Evolutionary conservation across 2,113 vertebrate species (phyloP).

Genomic region (Phasianus colchicus): DNA sequence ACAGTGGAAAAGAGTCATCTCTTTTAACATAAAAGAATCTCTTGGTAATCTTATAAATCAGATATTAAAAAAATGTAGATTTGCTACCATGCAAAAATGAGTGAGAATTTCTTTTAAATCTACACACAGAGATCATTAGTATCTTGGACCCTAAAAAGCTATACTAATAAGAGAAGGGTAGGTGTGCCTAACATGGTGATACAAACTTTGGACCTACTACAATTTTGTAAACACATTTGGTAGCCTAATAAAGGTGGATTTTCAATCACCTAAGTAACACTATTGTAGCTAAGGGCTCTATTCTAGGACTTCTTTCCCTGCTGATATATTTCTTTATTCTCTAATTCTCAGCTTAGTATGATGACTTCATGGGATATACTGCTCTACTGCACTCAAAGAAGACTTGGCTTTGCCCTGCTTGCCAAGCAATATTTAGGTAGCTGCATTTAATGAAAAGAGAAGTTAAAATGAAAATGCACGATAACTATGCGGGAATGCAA

Average conservation of each 20-base stretch:
- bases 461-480: neutral
- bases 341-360: slow-evolving; percentile 33
- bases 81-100: slow-evolving; percentile 78
- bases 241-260: slow-evolving; percentile 31
- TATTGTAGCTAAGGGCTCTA: slow-evolving; percentile 49
- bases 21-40: slow-evolving; percentile 85
- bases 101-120: slow-evolving; percentile 72
- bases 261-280: slow-evolving; percentile 25
- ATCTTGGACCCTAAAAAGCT: slow-evolving; percentile 65
- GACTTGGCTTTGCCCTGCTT: neutral
- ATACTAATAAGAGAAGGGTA: slow-evolving; percentile 70
- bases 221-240: slow-evolving; percentile 64
- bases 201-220: slow-evolving; percentile 70
- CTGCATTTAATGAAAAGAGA: neutral
- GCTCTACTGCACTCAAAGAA: neutral
- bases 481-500: neutral
- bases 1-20: slow-evolving; percentile 77
- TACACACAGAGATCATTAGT: slow-evolving; percentile 71
- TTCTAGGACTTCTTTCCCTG: neutral
- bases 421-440: neutral
- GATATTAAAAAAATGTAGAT: slow-evolving; percentile 74
- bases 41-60: slow-evolving; percentile 80
- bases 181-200: slow-evolving; percentile 38
- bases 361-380: neutral
- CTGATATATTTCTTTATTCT: neutral